A percentile compares a stretch with the other conserved stretches of the same genome.
phyloP scores from a whole-genome alignment of 1,140 invertebrate species.

The Arctopsyche grandis region DNA sequence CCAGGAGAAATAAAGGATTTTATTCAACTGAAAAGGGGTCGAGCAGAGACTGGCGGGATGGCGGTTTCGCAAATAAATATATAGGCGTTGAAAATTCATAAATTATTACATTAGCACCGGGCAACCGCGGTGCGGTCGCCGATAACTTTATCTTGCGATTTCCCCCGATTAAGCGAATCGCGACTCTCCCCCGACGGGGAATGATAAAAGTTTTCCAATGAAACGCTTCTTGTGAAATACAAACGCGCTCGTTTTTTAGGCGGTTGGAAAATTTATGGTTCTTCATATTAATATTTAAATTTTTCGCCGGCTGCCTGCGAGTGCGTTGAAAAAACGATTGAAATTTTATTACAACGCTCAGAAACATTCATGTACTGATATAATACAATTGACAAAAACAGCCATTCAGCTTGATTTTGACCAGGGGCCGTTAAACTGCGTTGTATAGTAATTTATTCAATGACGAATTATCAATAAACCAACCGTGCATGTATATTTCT shows the following conservation, averaged over 20 bases:
- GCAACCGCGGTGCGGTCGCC: slow-evolving; percentile 24
- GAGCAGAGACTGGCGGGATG: no score
- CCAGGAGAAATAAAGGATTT: not conserved
- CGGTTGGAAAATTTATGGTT: slow-evolving; percentile 3
- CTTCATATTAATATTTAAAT: slow-evolving; percentile 27
- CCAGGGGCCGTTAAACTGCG: no score
- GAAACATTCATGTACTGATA: no score
- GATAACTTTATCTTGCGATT: slow-evolving; percentile 46
- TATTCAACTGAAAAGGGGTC: not conserved
- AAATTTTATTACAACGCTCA: no score
- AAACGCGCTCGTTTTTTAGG: slow-evolving; percentile 8
- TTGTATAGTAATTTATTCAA: no score
- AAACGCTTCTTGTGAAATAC: slow-evolving; percentile 22
- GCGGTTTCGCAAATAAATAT: no score
- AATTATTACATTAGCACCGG: slow-evolving; percentile 37
- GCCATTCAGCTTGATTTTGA: no score
- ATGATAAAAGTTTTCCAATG: slow-evolving; percentile 48
- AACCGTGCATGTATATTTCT: no score
- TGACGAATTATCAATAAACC: no score
- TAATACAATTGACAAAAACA: no score
- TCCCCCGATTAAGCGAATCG: slow-evolving; percentile 40
- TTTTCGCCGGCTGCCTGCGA: not conserved
- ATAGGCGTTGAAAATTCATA: slow-evolving; percentile 16
- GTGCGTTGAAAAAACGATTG: not conserved
- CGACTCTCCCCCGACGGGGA: not conserved